Conservation (phyloP, 2,797 vertebrate species). For the Rhinatrema bivittatum region DNA sequence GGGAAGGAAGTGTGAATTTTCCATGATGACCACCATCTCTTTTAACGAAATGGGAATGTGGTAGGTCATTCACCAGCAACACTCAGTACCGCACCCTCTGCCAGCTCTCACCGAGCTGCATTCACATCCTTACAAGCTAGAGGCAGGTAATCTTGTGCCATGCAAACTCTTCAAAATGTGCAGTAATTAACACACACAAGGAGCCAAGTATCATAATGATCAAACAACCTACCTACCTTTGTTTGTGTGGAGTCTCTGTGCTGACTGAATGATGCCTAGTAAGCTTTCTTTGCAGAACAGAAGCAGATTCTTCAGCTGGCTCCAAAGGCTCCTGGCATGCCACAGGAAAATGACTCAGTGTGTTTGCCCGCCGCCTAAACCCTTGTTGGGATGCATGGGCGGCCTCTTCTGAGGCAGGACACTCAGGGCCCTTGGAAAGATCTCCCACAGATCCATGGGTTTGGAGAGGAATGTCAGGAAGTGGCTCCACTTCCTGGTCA, state of each 20-base stretch:
- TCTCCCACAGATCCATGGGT: constrained; percentile 71
- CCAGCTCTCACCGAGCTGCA: too few relatives aligned
- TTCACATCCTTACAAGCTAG: too few relatives aligned
- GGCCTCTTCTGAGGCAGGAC: constrained; percentile 37
- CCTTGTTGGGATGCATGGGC: constrained; percentile 40
- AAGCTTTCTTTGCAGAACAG: constrained; percentile 76
- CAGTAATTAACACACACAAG: too few relatives aligned
- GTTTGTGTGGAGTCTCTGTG: constrained; percentile 85
- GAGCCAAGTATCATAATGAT: too few relatives aligned
- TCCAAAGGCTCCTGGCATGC: constrained; percentile 49
- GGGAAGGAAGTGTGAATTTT: too few relatives aligned
- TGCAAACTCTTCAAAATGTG: too few relatives aligned
- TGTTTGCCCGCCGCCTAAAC: constrained; percentile 80
- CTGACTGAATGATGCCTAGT: constrained; percentile 94
- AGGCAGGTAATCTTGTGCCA: too few relatives aligned
- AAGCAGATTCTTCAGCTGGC: constrained; percentile 41
- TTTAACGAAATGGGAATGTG: too few relatives aligned
- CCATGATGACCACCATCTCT: too few relatives aligned
- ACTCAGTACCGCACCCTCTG: too few relatives aligned
- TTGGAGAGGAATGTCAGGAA: constrained; percentile 54
- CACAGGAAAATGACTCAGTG: constrained; percentile 72
- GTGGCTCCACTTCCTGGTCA: constrained; percentile 44
- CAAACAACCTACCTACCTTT: constrained; percentile 90
- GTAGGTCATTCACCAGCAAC: too few relatives aligned
- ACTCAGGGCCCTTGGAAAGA: constrained; percentile 54